Conservation (phyloP, 1,140 invertebrate species). For the Meloidogyne exigua region DNA sequence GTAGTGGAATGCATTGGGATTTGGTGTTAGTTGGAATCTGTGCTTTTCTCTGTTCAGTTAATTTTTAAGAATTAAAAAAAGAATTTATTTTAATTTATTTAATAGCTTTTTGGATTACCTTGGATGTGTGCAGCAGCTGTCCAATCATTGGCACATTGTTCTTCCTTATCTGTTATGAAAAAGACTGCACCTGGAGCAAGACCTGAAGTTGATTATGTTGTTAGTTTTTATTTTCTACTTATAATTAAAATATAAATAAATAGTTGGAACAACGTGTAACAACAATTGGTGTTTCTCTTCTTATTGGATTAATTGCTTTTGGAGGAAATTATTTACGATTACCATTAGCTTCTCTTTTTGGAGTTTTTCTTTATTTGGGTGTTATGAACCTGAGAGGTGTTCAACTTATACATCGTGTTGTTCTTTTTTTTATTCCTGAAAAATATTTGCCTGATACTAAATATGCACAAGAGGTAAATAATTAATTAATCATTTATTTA, state of each 20-base stretch:
- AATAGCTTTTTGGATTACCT: conserved; percentile 73
- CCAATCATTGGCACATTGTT: conserved; percentile 85
- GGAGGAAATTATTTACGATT: conserved; percentile 76
- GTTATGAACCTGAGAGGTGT: conserved; percentile 58
- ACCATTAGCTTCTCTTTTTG: conserved; percentile 88
- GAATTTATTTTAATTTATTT: conserved; percentile 37
- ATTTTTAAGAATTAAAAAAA: conserved; percentile 44
- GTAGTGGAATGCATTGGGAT: conserved; percentile 91
- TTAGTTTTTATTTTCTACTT: conserved; percentile 7
- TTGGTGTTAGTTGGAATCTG: conserved; percentile 82
- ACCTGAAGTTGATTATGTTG: conserved; percentile 25
- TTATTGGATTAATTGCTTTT: conserved; percentile 58
- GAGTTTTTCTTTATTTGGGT: conserved; percentile 94
- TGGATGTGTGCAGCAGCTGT: conserved; percentile 94
- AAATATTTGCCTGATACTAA: conserved; percentile 51
- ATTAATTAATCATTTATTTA: neutral
- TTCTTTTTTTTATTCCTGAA: conserved; percentile 57
- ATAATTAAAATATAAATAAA: neutral
- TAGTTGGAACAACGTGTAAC: conserved; percentile 56
- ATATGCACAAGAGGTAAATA: conserved; percentile 45
- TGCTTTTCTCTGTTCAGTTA: conserved; percentile 72
- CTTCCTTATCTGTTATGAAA: conserved; percentile 76
- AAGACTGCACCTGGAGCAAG: conserved; percentile 88
- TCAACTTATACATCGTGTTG: conserved; percentile 52
- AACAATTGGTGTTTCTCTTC: conserved; percentile 53